phyloP scores from a whole-genome alignment of 2,797 vertebrate genomes.

The Danio aesculapii region DNA sequence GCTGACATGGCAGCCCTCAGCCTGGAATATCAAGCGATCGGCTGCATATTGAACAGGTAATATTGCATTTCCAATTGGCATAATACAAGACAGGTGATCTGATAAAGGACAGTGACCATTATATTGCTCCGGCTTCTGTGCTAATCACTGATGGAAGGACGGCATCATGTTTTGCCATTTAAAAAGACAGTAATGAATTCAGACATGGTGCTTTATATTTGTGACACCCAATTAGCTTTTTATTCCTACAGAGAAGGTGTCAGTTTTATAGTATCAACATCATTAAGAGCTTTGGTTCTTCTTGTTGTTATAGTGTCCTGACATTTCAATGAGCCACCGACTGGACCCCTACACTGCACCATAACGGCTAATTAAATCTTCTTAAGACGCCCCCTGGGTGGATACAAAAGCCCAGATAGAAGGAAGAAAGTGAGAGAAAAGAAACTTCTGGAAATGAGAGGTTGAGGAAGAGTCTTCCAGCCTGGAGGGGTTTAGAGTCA shows the following conservation, averaged over 20 bases:
- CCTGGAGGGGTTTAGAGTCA: slow-evolving; percentile 23
- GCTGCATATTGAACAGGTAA: slow-evolving; percentile 67
- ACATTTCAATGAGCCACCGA: slow-evolving; percentile 71
- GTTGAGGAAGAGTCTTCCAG: slow-evolving; percentile 12
- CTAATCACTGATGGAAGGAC: slow-evolving; percentile 77
- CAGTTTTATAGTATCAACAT: slow-evolving; percentile 74
- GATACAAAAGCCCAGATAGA: slow-evolving; percentile 25
- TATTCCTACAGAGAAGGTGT: slow-evolving; percentile 70
- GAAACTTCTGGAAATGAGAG: slow-evolving; percentile 12
- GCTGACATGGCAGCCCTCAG: slow-evolving; percentile 29
- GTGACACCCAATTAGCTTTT: slow-evolving; percentile 72
- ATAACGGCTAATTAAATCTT: slow-evolving; percentile 66
- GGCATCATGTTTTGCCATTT: slow-evolving; percentile 77
- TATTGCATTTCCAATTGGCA: slow-evolving; percentile 48
- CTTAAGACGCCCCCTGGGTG: slow-evolving; percentile 41
- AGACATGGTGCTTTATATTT: slow-evolving; percentile 71
- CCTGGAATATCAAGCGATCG: slow-evolving; percentile 25
- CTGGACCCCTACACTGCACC: slow-evolving; percentile 51
- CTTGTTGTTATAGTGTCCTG: slow-evolving; percentile 71
- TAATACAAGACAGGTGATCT: slow-evolving; percentile 68
- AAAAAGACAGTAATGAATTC: slow-evolving; percentile 76
- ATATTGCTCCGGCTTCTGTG: slow-evolving; percentile 74
- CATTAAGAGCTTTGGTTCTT: slow-evolving; percentile 73
- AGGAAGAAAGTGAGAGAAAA: slow-evolving; percentile 22
- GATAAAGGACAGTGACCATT: slow-evolving; percentile 76